phyloP scores from a whole-genome alignment of 2,797 vertebrate genomes.

The Capromys pilorides region DNA sequence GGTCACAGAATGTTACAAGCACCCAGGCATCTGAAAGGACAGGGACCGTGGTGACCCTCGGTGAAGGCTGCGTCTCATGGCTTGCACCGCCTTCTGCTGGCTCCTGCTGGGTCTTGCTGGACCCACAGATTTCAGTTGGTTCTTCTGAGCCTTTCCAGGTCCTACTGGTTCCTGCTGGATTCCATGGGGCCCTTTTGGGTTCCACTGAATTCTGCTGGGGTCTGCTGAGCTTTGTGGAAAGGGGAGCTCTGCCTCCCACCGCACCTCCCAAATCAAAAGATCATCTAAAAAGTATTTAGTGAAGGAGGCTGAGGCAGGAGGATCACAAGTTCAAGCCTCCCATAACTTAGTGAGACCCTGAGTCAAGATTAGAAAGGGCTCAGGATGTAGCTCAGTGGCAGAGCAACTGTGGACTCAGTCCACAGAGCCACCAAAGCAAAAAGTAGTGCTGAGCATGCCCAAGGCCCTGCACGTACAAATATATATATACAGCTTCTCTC shows the following conservation, averaged over 20 bases:
- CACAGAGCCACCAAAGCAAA: neutral
- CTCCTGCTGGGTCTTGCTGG: neutral
- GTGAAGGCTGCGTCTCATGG: neutral
- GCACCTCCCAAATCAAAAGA: neutral
- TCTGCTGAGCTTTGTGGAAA: neutral
- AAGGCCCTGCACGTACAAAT: neutral
- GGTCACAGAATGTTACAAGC: neutral
- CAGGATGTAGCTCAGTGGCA: neutral
- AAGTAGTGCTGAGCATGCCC: neutral
- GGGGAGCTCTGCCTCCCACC: neutral
- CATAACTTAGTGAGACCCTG: neutral
- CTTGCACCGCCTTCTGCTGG: neutral
- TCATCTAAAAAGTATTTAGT: neutral
- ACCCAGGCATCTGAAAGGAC: neutral
- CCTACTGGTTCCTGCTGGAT: rapidly evolving
- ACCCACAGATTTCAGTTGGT: neutral
- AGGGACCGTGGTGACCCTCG: neutral
- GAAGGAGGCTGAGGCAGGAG: neutral
- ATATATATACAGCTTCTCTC: neutral
- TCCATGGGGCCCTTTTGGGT: no score
- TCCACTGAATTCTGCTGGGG: neutral
- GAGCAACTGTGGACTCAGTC: neutral
- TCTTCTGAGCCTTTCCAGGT: neutral
- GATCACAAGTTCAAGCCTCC: neutral
- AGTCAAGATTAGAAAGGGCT: neutral